Evolutionary conservation across 2,113 vertebrate genomes (phyloP), one percentile per base, ranked within the genome.

Genomic region (Elaphurus davidianus): DNA sequence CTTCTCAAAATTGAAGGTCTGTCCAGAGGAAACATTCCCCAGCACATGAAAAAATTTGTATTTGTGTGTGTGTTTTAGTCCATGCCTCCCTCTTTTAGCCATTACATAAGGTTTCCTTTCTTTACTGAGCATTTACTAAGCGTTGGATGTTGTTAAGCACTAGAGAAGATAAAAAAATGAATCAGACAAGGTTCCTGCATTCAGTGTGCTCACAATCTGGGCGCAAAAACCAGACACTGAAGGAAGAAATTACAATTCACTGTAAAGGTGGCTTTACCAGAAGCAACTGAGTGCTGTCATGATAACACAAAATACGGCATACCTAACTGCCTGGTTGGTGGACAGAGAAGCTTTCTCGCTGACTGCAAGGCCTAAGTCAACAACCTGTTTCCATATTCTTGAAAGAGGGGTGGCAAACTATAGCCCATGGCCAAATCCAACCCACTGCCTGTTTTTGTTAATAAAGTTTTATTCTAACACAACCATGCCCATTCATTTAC

Each of bases 401-500:
- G 43, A 96, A 87, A 67, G 28, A 52, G 13, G 4, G 5, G 14
- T 54, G 57, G 13, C 17, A 86, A 88, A 96, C 67, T 95, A 45
- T 8, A 71, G 23, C 25, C 52, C 57, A 21, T 15, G 36, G 47
- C 12, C 76, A 90, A 97, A 84, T 62, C 10, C 8, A 90, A 74
- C 11, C 6, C 16, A 76, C 67, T 14, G 12, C 60, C 17, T 89
- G 21, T 62, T 93, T 96, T 54, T 57, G 9, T 94, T 94, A 87
- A 83, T 96, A 90, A 93, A 91, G 21, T 89, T 95, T 95, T 52
- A 94, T n/a, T 89, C 59, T 47, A 81, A 88, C 52, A 97, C n/a
- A 96, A 12, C 17, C 45, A 27, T 54, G 5, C 1, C 43, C 14
- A 40, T 90, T 87, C 14, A 30, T 62, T 87, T 79, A 50, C 33